These are phyloP conservation scores for Ifrita kowaldi DNA, from an alignment of 2,113 vertebrate genomes.

Conservation along the genomic window DNA sequence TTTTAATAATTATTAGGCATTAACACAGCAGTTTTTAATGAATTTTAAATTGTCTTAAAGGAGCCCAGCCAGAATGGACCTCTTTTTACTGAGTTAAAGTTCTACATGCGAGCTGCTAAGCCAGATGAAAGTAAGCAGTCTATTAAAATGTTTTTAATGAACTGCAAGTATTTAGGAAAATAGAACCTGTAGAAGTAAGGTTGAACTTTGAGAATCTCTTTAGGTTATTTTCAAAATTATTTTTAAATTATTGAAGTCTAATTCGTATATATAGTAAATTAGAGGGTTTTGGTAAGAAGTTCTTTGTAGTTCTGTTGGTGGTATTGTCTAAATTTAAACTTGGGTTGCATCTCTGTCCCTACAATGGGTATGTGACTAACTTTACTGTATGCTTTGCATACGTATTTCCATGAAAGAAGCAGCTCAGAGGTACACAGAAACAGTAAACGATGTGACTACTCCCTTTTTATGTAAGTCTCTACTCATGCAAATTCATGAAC, in stretches of 20 bases:
- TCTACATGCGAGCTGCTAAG: constrained; percentile 96
- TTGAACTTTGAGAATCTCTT: neutral
- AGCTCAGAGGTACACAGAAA: neutral
- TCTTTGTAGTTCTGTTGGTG: neutral
- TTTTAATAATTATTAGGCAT: neutral
- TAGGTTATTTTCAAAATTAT: neutral
- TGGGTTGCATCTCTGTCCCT: neutral
- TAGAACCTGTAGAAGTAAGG: neutral
- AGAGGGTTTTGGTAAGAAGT: neutral
- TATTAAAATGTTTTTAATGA: constrained; percentile 53
- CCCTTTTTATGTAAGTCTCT: neutral
- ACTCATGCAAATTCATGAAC: neutral
- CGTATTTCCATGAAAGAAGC: neutral
- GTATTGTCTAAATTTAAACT: neutral
- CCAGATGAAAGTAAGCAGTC: constrained; percentile 88
- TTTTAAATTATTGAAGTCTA: neutral
- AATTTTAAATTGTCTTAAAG: constrained; percentile 74
- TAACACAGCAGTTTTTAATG: neutral
- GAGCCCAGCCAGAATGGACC: constrained; percentile 95
- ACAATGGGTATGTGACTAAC: neutral
- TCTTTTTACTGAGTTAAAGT: constrained; percentile 93
- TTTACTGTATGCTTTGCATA: neutral
- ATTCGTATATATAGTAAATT: neutral
- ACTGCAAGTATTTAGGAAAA: constrained; percentile 14
- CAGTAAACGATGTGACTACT: neutral